A percentile compares a stretch with the other conserved stretches of the same genome.
phyloP scores from a whole-genome alignment of 2,113 vertebrate genomes.

The Perca fluviatilis region DNA sequence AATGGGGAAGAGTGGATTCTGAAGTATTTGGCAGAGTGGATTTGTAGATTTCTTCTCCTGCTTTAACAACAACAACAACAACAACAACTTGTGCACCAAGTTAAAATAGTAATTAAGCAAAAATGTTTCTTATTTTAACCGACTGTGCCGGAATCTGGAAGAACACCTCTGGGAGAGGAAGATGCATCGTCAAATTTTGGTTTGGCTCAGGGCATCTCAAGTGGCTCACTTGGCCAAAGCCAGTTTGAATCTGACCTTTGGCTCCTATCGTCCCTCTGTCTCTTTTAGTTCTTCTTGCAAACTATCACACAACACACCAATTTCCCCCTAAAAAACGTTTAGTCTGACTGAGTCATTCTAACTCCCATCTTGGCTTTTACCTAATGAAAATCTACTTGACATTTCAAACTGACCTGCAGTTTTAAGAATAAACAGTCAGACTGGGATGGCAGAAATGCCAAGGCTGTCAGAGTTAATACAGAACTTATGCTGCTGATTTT shows the following conservation, averaged over 20 bases:
- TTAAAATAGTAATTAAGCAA: conserved; percentile 57
- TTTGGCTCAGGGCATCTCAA: conserved; percentile 27
- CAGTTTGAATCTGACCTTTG: conserved; percentile 24
- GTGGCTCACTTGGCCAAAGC: conserved; percentile 7
- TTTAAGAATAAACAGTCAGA: conserved; percentile 24
- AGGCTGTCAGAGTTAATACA: conserved; percentile 18
- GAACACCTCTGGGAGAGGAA: conserved; percentile 16
- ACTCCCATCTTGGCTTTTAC: conserved; percentile 26
- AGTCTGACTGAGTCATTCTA: conserved; percentile 3
- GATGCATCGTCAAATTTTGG: conserved; percentile 43
- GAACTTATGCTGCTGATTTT: conserved; percentile 38
- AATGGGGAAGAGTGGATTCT: conserved; percentile 18
- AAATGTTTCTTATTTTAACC: conserved; percentile 32
- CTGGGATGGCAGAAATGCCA: conserved; percentile 23
- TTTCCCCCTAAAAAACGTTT: neutral
- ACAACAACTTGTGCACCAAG: conserved; percentile 4
- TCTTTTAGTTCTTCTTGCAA: neutral
- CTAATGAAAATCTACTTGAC: conserved; percentile 50
- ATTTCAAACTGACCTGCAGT: conserved; percentile 39
- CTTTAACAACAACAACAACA: neutral
- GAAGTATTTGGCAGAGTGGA: conserved; percentile 43
- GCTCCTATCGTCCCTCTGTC: neutral
- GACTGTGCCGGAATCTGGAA: conserved; percentile 13
- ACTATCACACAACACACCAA: neutral
- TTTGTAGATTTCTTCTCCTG: conserved; percentile 14